Conservation (phyloP, 2,888 invertebrate species). For the Scaptodrosophila latifasciaeformis region DNA sequence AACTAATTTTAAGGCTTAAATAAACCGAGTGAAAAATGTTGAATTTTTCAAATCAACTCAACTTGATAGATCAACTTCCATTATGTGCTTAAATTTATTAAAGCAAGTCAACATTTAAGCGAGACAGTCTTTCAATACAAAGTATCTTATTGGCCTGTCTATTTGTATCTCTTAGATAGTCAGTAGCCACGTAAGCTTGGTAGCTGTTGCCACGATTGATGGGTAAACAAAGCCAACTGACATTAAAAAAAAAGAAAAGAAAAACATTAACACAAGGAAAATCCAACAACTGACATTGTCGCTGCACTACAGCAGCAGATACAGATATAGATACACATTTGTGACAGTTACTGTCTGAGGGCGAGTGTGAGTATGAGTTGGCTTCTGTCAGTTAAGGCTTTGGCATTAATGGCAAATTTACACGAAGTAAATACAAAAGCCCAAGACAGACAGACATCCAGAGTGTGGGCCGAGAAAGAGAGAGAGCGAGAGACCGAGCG, state of each 20-base stretch:
- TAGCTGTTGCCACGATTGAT: too few relatives aligned
- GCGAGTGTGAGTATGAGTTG: slow-evolving; percentile 17
- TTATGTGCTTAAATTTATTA: too few relatives aligned
- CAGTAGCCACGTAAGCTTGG: too few relatives aligned
- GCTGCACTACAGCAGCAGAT: too few relatives aligned
- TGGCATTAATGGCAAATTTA: slow-evolving; percentile 66
- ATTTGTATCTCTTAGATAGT: too few relatives aligned
- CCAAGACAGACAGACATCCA: slow-evolving; percentile 16
- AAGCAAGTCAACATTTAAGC: background rate
- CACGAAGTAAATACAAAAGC: slow-evolving; percentile 57
- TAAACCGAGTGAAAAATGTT: too few relatives aligned
- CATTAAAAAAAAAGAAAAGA: slow-evolving; percentile 27
- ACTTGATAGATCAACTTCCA: too few relatives aligned
- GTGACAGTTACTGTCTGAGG: slow-evolving; percentile 12
- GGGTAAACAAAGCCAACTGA: slow-evolving; percentile 33
- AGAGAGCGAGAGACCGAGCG: slow-evolving; percentile 1
- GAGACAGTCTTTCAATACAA: background rate
- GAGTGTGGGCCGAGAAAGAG: background rate
- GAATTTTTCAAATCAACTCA: too few relatives aligned
- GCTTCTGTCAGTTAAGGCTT: slow-evolving; percentile 46
- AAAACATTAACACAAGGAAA: slow-evolving; percentile 21
- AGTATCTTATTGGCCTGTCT: too few relatives aligned
- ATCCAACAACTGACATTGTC: slow-evolving; percentile 37
- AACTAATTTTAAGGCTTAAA: too few relatives aligned
- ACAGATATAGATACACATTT: slow-evolving; percentile 38